phyloP scores from a whole-genome alignment of 1,140 invertebrate species.

The Microvelia longipes region DNA sequence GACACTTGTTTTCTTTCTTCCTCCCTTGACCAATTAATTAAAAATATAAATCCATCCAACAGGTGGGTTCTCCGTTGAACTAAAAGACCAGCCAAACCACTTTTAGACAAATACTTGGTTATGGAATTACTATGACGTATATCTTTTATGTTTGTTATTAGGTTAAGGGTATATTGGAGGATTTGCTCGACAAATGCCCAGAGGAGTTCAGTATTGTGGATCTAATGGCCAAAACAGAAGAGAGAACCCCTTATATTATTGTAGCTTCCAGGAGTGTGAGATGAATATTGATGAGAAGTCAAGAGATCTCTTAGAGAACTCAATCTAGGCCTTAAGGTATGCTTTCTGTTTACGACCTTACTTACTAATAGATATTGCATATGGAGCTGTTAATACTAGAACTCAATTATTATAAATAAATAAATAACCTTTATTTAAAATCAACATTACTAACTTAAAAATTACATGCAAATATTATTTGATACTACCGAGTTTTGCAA shows the following conservation, averaged over 20 bases:
- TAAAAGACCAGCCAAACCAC: too few species aligned
- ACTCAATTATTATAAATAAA: neutral
- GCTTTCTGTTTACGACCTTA: too few species aligned
- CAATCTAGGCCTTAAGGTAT: constrained; percentile 70
- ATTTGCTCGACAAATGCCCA: constrained; percentile 75
- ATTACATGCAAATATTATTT: too few species aligned
- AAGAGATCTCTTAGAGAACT: constrained; percentile 66
- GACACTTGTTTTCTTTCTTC: too few species aligned
- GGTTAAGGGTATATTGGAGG: constrained; percentile 68
- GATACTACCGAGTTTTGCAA: too few species aligned
- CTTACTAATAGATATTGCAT: neutral
- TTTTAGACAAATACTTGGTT: too few species aligned
- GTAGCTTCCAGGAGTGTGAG: constrained; percentile 91
- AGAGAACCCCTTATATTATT: constrained; percentile 77
- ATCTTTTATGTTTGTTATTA: constrained; percentile 28
- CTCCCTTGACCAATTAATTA: too few species aligned
- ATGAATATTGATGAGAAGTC: constrained; percentile 74
- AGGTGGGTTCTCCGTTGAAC: too few species aligned
- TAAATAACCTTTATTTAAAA: too few species aligned
- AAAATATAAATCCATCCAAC: too few species aligned
- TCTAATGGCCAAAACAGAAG: constrained; percentile 72
- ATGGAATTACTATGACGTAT: too few species aligned
- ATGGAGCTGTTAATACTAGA: neutral
- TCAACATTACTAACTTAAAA: too few species aligned
- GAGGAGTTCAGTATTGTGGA: constrained; percentile 77